Base-by-base conservation (phyloP, 2,113 vertebrate genomes). In the Odontesthes bonariensis region DNA sequence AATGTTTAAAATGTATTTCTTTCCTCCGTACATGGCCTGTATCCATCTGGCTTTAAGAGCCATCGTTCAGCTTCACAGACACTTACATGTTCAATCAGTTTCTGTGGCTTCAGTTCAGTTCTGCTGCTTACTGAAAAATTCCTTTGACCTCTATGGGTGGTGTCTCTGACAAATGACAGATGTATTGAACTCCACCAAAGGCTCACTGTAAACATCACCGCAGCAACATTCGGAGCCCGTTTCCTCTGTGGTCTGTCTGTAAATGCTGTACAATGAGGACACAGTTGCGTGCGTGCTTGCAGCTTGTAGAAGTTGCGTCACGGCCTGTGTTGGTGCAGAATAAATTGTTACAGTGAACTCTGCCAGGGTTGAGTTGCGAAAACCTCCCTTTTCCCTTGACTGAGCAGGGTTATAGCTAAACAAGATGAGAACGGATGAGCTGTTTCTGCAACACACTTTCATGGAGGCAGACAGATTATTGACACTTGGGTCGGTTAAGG, bases 121-220 rank as follows among this genome's bases (percentile, higher is more conserved):
- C 66, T 33, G 69, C 67, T 69, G 70, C 83, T 67, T 77, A 69
- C 55, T 87, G 82, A 85, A 82, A 88, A 79, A 92, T 89, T 77
- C 68, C 66, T 76, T 27, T 90, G 86, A 91, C 89, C 90, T 93
- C 91, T 87, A 84, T 66, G 84, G 79, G 67, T 68, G 75, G 72
- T 78, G 77, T 65, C 60, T 79, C 22, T 77, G 81, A 75, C 73
- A 82, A 75, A 86, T 85, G 86, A 89, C 81, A 66, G 85, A 91
- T 90, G 86, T 85, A 70, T 74, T 77, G 69, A 87, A 88, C 82
- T 60, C 79, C 73, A 63, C 82, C 75, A 75, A 75, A 76, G 67
- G 47, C 79, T 77, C 84, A 65, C 83, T 88, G 69, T 64, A 75
- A 27, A 62, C 56, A 57, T 65, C 60, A 38, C 72, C 74, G 74